A percentile compares a stretch with the other conserved stretches of the same genome.
phyloP scores from a whole-genome alignment of 2,113 vertebrate species.

The Piaya cayana region DNA sequence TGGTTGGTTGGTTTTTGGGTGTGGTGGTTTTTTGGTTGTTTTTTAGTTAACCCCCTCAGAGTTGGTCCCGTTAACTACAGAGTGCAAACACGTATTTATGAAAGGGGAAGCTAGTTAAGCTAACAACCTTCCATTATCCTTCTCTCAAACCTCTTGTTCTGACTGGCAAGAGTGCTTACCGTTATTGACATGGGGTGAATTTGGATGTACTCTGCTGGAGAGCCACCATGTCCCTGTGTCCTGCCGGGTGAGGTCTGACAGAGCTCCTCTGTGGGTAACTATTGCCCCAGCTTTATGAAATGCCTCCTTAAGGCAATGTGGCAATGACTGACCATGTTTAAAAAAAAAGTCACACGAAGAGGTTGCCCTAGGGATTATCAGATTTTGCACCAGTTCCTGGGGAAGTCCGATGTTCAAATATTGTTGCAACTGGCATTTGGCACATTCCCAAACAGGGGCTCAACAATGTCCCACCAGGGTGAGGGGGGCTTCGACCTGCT shows the following conservation, averaged over 20 bases:
- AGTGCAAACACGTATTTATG: background rate
- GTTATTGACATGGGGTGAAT: fast-evolving
- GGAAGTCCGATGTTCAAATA: background rate
- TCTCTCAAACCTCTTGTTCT: background rate
- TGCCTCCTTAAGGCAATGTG: background rate
- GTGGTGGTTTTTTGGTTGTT: background rate
- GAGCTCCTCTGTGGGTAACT: background rate
- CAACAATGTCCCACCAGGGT: background rate
- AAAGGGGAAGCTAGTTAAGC: background rate
- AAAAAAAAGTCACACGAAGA: background rate
- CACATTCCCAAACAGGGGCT: background rate
- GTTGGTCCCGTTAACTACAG: background rate
- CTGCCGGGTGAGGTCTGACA: background rate
- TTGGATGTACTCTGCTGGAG: background rate
- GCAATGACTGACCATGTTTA: background rate
- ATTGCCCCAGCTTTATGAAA: background rate
- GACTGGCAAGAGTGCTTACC: background rate
- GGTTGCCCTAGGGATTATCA: background rate
- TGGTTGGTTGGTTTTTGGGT: background rate
- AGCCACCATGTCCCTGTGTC: background rate
- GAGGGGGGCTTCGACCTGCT: background rate
- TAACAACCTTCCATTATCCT: background rate
- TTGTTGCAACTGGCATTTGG: background rate
- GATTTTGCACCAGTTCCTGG: background rate
- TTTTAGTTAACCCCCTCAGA: background rate